Evolutionary conservation across 23 tunicate genomes (phyloP).

Genomic region (Trididemnum clinides): DNA sequence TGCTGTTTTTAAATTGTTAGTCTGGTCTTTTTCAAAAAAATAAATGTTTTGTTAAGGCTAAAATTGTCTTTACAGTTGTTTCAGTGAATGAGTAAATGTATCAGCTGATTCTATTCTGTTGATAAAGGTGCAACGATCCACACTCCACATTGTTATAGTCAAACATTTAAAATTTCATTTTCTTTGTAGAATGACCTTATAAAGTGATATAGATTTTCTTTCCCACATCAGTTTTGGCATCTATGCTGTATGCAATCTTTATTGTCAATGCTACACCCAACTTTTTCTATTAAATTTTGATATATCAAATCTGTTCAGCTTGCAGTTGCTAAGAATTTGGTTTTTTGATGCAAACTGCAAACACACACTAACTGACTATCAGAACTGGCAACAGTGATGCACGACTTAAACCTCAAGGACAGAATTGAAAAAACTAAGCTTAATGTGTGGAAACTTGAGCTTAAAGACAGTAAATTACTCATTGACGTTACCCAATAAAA

Average conservation of each 20-base stretch:
- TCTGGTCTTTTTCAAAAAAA: neutral
- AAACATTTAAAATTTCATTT: too few species aligned
- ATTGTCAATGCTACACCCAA: neutral
- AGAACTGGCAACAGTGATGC: neutral
- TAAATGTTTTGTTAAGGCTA: too few species aligned
- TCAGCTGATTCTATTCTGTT: too few species aligned
- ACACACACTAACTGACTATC: neutral
- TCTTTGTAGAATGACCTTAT: too few species aligned
- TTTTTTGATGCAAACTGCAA: neutral
- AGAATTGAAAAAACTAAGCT: neutral
- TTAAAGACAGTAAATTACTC: neutral
- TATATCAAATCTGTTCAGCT: neutral
- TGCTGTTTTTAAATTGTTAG: neutral
- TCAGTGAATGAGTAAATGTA: neutral
- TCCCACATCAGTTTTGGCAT: neutral
- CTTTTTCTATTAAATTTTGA: neutral
- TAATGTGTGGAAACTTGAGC: neutral
- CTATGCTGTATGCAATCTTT: neutral
- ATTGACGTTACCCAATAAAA: neutral
- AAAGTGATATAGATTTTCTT: neutral
- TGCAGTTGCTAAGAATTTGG: neutral
- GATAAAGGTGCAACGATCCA: too few species aligned
- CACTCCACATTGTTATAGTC: too few species aligned
- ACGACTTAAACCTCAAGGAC: neutral
- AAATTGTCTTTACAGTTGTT: neutral